Conservation (phyloP, 2,888 invertebrate genomes). For the Actias luna region DNA sequence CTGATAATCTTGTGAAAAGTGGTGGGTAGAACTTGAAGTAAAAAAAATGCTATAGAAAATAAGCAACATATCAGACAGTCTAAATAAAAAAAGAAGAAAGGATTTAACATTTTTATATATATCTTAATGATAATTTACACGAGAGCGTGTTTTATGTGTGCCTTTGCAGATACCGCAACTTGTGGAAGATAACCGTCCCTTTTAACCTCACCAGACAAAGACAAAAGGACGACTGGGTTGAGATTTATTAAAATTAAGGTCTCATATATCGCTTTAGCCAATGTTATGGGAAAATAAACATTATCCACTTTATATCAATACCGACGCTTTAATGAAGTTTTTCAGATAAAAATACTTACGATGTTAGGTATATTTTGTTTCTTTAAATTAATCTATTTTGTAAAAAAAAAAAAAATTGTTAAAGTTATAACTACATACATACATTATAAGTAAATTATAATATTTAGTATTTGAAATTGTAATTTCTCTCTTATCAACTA, state of each 20-base stretch:
- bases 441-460: too few species aligned
- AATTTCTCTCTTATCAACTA: too few species aligned
- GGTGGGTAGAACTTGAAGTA: too few species aligned
- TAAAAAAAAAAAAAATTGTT: too few species aligned
- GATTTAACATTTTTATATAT: too few species aligned
- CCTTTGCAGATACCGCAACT: background rate
- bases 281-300: conserved; percentile 2
- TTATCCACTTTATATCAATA: conserved; percentile 5
- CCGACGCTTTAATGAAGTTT: background rate
- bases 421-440: too few species aligned
- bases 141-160: background rate
- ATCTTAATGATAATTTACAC: background rate
- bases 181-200: conserved; percentile 4
- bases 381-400: background rate
- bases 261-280: conserved; percentile 5
- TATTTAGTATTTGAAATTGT: too few species aligned
- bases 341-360: background rate
- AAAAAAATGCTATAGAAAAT: too few species aligned
- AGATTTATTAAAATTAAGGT: conserved; percentile 10
- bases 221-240: background rate
- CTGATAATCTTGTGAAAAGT: too few species aligned
- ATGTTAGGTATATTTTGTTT: background rate
- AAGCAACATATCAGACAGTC: too few species aligned
- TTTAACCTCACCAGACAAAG: conserved; percentile 5
- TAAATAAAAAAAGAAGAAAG: too few species aligned